These are phyloP conservation scores for Microtus oregoni DNA, from an alignment of 2,113 vertebrate genomes.

Conservation along the genomic window DNA sequence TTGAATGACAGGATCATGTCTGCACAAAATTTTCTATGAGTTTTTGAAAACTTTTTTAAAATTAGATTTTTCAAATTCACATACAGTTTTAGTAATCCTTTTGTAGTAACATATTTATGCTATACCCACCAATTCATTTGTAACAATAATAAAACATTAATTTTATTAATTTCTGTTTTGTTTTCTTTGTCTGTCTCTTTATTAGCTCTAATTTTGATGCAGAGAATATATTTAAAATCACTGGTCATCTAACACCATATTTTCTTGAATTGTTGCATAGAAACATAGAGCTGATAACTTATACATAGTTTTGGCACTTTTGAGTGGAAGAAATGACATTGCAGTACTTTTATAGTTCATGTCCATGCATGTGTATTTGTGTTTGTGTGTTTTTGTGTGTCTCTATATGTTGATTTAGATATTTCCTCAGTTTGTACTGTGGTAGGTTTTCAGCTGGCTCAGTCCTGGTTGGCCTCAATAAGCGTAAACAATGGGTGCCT, in stretches of 20 bases:
- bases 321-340: constrained; percentile 34
- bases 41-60: too few relatives aligned
- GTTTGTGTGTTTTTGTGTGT: not conserved
- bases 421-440: constrained; percentile 29
- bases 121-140: not conserved
- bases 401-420: not conserved
- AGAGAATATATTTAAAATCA: not conserved
- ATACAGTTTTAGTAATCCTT: too few relatives aligned
- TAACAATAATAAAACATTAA: not conserved
- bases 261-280: constrained; percentile 31
- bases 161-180: constrained; percentile 12
- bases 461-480: constrained; percentile 13
- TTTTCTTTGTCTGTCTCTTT: not conserved
- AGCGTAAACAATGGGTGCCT: constrained; percentile 32
- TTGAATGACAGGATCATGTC: too few relatives aligned
- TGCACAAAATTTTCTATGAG: too few relatives aligned
- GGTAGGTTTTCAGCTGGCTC: constrained; percentile 48
- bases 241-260: not conserved
- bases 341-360: constrained; percentile 16
- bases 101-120: too few relatives aligned
- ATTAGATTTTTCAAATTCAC: too few relatives aligned
- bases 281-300: constrained; percentile 53
- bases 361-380: not conserved
- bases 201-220: constrained; percentile 25
- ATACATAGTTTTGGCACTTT: not conserved